Evolutionary conservation across 1,140 invertebrate genomes (phyloP).

Genomic region (Papilio polyxenes): DNA sequence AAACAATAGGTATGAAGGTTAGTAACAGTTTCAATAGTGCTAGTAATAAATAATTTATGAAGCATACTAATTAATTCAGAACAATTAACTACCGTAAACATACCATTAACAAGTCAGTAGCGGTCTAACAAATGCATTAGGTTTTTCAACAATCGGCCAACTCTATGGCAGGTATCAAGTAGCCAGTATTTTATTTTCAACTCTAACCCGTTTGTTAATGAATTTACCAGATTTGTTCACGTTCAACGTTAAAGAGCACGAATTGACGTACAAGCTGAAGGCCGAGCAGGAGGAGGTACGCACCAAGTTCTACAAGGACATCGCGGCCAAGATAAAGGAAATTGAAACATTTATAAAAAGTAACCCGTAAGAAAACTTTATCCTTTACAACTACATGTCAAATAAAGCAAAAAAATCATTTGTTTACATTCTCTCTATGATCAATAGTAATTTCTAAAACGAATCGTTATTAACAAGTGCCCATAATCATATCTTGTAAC

Average conservation of each 20-base stretch:
- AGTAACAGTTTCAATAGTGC: background rate
- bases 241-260: slow-evolving; percentile 71
- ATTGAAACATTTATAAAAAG: slow-evolving; percentile 68
- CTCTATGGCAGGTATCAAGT: background rate
- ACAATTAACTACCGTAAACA: background rate
- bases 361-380: slow-evolving; percentile 62
- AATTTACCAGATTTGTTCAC: slow-evolving; percentile 67
- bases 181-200: background rate
- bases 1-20: slow-evolving; percentile 65
- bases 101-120: too few species aligned
- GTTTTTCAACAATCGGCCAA: too few species aligned
- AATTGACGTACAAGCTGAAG: slow-evolving; percentile 62
- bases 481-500: too few species aligned
- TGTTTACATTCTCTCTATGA: too few species aligned
- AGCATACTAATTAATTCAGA: background rate
- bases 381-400: background rate
- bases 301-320: slow-evolving; percentile 67
- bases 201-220: background rate
- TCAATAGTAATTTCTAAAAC: too few species aligned
- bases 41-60: too few species aligned
- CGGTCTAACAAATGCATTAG: too few species aligned
- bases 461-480: too few species aligned
- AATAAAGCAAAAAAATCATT: background rate
- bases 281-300: slow-evolving; percentile 65
- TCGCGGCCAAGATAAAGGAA: slow-evolving; percentile 60